Evolutionary conservation across 2,113 vertebrate genomes (phyloP), one percentile per base, ranked within the genome.

Genomic region (Pterophyllum scalare): DNA sequence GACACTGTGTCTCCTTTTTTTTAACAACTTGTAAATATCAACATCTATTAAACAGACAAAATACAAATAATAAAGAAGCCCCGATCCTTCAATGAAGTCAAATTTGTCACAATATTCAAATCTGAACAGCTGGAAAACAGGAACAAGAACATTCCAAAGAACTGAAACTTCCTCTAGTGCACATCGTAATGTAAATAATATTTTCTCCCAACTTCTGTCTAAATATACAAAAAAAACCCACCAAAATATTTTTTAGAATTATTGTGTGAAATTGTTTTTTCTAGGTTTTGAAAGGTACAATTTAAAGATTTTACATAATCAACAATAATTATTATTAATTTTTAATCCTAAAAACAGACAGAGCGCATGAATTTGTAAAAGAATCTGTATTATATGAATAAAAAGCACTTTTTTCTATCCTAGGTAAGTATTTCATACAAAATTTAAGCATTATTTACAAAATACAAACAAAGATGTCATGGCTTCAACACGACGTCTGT

Each of bases 371-470:
- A 75, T 19, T 26, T 12, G 11, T 15, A 35, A 38, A 67, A 26
- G 7, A 74, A 80, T 61, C 58, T 22, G 61, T 7, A 13, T 38
- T 52, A 79, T 38, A 59, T 20, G 61, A 82, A 82, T 60, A 82
- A 87, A 84, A 74, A 88, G 64, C 14, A 56, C 15, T 0, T 59
- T 72, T 72, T 75, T 26, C 8, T 60, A 54, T 80, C 40, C 28
- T 56, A 82, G 57, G 33, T 83, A 20, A 61, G 20, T 11, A 62
- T 40, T 54, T 81, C 19, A 38, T 74, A 82, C 9, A 77, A 83
- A 82, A 75, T 10, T 14, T 20, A 75, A 83, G 57, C n/a, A 46
- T 46, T 76, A 52, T 43, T 17, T 70, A 86, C 38, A 87, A 77
- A 81, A 61, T 7, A 72, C 46, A 70, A 83, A 46, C 38, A n/a